Percentiles rank a stretch among this genome's conserved stretches.
Conservation (phyloP, 92 coral and sea anemone species). For the Plumapathes pennacea region DNA sequence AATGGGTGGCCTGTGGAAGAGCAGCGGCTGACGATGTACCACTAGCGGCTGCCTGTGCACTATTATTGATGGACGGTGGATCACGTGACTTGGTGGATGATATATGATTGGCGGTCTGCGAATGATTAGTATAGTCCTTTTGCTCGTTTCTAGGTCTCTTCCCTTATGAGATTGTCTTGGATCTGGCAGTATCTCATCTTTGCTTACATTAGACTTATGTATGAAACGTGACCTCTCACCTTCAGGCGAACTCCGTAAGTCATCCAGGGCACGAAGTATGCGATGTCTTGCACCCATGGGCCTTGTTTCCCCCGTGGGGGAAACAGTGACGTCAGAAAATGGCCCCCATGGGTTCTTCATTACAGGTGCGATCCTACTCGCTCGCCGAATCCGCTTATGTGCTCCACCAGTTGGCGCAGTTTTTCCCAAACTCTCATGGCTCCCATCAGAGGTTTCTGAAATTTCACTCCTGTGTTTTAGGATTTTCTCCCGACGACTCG, state of each 20-base stretch:
- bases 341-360: too few relatives aligned
- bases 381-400: slow-evolving; percentile 9
- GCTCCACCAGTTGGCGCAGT: slow-evolving; percentile 3
- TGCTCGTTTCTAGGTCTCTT: slow-evolving; percentile 55
- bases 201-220: slow-evolving; percentile 26
- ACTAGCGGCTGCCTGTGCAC: slow-evolving; percentile 95
- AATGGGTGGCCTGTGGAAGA: slow-evolving; percentile 92
- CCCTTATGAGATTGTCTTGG: slow-evolving; percentile 35
- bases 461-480: slow-evolving; percentile 1
- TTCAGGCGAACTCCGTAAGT: slow-evolving; percentile 37
- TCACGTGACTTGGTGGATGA: slow-evolving; percentile 98
- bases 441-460: background rate
- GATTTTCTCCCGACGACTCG: slow-evolving; percentile 48
- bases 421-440: background rate
- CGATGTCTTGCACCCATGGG: slow-evolving; percentile 46
- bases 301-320: background rate
- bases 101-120: slow-evolving; percentile 95
- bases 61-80: slow-evolving; percentile 92
- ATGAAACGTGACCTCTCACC: slow-evolving; percentile 45
- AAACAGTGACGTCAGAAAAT: too few relatives aligned
- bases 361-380: too few relatives aligned
- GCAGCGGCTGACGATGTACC: slow-evolving; percentile 92
- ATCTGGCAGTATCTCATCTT: slow-evolving; percentile 25
- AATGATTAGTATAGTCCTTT: slow-evolving; percentile 83
- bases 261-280: slow-evolving; percentile 44